Base-by-base conservation (phyloP, 2,888 invertebrate genomes). In the Serripes groenlandicus region DNA sequence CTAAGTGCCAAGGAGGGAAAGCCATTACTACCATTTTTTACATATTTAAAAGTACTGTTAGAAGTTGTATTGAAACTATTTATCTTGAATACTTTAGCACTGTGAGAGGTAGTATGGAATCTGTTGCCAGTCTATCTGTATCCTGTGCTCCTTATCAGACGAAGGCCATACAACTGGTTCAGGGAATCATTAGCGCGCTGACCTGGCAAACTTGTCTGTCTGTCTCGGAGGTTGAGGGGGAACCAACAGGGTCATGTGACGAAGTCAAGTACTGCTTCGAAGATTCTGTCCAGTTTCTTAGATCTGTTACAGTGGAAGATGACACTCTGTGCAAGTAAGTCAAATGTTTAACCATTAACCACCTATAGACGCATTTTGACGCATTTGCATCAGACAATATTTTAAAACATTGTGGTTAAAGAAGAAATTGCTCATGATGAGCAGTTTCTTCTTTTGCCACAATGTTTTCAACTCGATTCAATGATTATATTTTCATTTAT, bases 251-350 rank as follows among this genome's bases (percentile, higher is more conserved):
- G 21, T n/a, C 52, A n/a, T 85, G 85, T 64, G 75, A 82, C 32
- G 71, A 62, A 28, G 79, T 75, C 5, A 66, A 9, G 0, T 9
- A n/a, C 9, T 75, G 77, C 62, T 37, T 85, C 1, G 26, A n/a
- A 42, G 79, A 82, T n/a, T 35, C 75, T 21, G 62, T 56, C 7
- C 56, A 70, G 37, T 77, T 85, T 49, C 23, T 80, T 1, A 62
- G 76, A 1, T n/a, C 69, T 7, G 37, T 62, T 4, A n/a, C 30
- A 4, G n/a, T 78, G 9, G 35, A 54, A 5, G 64, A 62, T 11
- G 52, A 78, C 4, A n/a, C 30, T 4, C 58, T 81, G 7, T 81
- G 85, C 81, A 73, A 52, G 85, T 85, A 78, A 23, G 15, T 56
- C 28, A 5, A 5, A 1, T 21, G 18, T 49, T 3, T 49, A 2